Evolutionary conservation across 2,113 vertebrate species (phyloP).

Genomic region (Dicentrarchus labrax): DNA sequence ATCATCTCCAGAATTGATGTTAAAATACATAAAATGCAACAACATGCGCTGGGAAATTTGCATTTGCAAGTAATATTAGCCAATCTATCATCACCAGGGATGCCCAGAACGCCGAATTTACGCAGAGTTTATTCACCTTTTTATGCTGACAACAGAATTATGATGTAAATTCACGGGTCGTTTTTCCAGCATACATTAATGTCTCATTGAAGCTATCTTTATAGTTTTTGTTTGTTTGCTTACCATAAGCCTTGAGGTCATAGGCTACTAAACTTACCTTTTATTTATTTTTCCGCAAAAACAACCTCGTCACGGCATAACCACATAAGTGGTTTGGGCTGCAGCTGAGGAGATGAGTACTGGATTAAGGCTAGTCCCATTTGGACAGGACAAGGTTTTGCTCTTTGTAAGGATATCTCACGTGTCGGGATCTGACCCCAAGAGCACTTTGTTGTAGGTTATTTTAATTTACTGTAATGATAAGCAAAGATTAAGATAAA

Average conservation of each 20-base stretch:
- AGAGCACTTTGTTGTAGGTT: background rate
- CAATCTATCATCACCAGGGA: conserved; percentile 34
- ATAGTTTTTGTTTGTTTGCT: conserved; percentile 9
- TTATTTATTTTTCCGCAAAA: conserved; percentile 1
- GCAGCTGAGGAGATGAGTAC: conserved; percentile 17
- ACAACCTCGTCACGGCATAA: background rate
- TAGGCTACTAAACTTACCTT: background rate
- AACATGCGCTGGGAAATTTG: conserved; percentile 9
- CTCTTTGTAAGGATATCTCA: background rate
- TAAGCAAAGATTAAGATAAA: too few relatives aligned
- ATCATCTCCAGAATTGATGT: conserved; percentile 23
- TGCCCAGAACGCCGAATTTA: background rate
- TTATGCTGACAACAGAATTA: conserved; percentile 20
- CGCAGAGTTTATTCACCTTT: conserved; percentile 21
- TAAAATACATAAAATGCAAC: conserved; percentile 28
- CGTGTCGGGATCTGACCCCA: background rate
- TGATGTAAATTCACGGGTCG: conserved; percentile 14
- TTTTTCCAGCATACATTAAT: conserved; percentile 15
- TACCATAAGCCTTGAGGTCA: conserved; percentile 7
- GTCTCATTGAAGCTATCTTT: background rate
- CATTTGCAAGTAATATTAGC: conserved; percentile 35
- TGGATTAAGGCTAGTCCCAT: conserved; percentile 33
- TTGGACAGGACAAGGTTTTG: conserved; percentile 7
- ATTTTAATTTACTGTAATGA: background rate
- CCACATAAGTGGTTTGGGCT: conserved; percentile 2